Base-by-base conservation (phyloP, 2,113 vertebrate genomes). In the Odocoileus virginianus region DNA sequence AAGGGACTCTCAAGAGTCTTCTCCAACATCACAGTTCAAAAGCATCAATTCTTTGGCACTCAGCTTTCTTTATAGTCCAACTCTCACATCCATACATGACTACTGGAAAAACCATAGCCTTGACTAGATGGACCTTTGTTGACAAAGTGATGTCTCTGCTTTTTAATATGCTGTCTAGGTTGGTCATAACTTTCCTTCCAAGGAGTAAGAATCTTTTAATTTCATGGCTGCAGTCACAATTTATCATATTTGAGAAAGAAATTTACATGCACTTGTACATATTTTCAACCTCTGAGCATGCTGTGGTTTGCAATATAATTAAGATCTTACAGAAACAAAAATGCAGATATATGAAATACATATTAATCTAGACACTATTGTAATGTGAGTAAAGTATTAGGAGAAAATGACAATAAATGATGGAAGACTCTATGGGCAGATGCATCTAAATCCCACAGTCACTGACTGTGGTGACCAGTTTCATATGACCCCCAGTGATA, bases 321-420 rank as follows among this genome's bases (percentile, higher is more conserved):
- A 87, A 88, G 23, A 67, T 94, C 21, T 71, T 95, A 5, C 54
- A 85, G 36, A 52, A 54, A 52, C 0, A 71, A 13, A 89, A 85
- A 85, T 90, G 43, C 79, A 81, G 19, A 95, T 78, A 57, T 21
- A 64, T 95, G 43, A 82, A 76, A 81, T 45, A 28, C 52, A 17
- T 50, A 45, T 87, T 91, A 89, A 25, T 74, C 25, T 67, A 91
- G n/a, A 67, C 9, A 58, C 64, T 78, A 67, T 27, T 61, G 36
- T 58, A 83, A 83, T 40, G 17, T 58, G 25, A 78, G 67, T 83
- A 91, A 93, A 87, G 30, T 78, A 36, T 27, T 87, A 94, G 23
- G 43, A 50, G 28, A 83, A 97, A 93, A 64, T 87, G n/a, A 50
- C 7, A 78, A 40, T 55, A 95, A 7, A 54, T 60, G n/a, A 82